Percentiles rank a stretch among this genome's conserved stretches.
Evolutionary conservation across 1,140 invertebrate genomes (phyloP).

Genomic region (Asobara japonica): DNA sequence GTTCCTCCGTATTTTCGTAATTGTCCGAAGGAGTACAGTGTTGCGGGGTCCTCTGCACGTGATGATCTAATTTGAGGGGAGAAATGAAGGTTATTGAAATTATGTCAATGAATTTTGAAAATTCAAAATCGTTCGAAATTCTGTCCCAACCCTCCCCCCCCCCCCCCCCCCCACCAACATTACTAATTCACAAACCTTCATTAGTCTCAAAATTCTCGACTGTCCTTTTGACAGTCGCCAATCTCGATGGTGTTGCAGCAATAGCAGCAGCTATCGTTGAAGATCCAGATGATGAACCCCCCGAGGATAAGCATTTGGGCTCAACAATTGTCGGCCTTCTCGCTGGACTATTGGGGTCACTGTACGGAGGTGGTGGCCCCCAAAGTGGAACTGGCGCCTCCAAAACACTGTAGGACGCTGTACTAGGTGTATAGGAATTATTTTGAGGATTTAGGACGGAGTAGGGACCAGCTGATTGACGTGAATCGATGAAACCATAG

Average conservation of each 20-base stretch:
- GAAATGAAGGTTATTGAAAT: slow-evolving; percentile 19
- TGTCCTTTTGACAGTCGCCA: slow-evolving; percentile 50
- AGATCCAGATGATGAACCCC: neutral
- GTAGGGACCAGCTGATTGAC: slow-evolving; percentile 56
- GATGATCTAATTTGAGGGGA: slow-evolving; percentile 42
- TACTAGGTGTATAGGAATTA: slow-evolving; percentile 46
- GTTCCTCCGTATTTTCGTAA: slow-evolving; percentile 62
- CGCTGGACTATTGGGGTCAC: slow-evolving; percentile 76
- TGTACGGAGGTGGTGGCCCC: slow-evolving; percentile 81
- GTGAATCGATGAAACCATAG: slow-evolving; percentile 56
- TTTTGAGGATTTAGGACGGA: slow-evolving; percentile 56
- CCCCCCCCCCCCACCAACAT: no score
- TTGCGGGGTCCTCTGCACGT: slow-evolving; percentile 51
- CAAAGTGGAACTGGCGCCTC: slow-evolving; percentile 71
- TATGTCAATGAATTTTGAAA: neutral
- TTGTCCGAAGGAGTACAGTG: slow-evolving; percentile 53
- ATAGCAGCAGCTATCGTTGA: slow-evolving; percentile 13
- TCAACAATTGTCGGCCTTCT: slow-evolving; percentile 59
- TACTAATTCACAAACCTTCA: slow-evolving; percentile 22
- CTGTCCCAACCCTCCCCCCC: no score
- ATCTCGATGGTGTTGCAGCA: slow-evolving; percentile 40
- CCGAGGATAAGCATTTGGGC: slow-evolving; percentile 39
- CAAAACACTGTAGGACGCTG: slow-evolving; percentile 66
- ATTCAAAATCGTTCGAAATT: neutral
- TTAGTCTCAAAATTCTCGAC: slow-evolving; percentile 56